phyloP scores from a whole-genome alignment of 2,113 vertebrate species.

The Chloroceryle aenea region DNA sequence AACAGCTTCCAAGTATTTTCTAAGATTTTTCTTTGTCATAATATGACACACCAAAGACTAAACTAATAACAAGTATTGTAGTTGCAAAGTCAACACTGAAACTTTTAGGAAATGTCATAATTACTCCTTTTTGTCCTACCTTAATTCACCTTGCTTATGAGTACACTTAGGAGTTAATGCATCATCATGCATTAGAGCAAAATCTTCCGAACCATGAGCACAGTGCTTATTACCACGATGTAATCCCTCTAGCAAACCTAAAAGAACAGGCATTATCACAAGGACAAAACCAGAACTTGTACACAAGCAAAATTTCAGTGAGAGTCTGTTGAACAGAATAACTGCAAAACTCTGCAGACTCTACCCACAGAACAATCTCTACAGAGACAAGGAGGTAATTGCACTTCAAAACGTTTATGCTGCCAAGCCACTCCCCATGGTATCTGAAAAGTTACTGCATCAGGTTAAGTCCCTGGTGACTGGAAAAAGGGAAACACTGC shows the following conservation, averaged over 20 bases:
- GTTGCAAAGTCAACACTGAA: not conserved
- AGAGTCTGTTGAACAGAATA: not conserved
- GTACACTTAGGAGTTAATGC: not conserved
- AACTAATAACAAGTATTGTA: not conserved
- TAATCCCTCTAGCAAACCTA: not conserved
- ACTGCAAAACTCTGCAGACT: not conserved
- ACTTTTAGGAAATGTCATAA: not conserved
- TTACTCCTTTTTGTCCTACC: not conserved
- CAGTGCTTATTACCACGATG: not conserved
- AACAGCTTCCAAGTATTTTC: not conserved
- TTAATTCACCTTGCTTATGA: not conserved
- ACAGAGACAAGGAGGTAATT: not conserved
- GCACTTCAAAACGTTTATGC: fast-evolving
- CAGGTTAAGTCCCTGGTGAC: too few species aligned
- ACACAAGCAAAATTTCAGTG: not conserved
- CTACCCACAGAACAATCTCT: not conserved
- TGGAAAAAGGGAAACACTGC: too few species aligned
- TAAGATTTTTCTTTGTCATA: not conserved
- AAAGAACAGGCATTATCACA: not conserved
- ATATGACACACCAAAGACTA: not conserved
- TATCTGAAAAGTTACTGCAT: too few species aligned
- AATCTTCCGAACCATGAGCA: not conserved
- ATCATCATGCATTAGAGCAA: not conserved
- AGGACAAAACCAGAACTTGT: not conserved
- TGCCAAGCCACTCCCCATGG: too few species aligned